These are phyloP conservation scores for Aythya baeri DNA, from an alignment of 2,113 vertebrate species.

Conservation along the genomic window DNA sequence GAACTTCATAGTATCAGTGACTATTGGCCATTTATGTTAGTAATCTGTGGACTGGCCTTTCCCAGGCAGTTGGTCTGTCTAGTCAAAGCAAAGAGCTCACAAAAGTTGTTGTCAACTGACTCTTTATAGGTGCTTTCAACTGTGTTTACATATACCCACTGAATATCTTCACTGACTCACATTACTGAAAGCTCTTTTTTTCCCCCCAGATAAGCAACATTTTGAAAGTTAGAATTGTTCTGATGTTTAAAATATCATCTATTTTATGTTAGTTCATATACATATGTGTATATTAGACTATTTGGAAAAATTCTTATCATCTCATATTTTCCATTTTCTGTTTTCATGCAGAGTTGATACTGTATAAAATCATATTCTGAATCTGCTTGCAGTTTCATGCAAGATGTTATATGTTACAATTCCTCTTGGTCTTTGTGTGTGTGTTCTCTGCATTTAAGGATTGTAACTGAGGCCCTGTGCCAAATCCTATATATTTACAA, in stretches of 20 bases:
- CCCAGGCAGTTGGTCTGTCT: neutral
- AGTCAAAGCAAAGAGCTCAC: neutral
- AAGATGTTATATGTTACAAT: neutral
- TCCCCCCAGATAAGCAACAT: neutral
- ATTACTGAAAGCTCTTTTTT: neutral
- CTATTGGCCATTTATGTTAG: neutral
- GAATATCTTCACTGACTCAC: neutral
- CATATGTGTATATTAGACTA: neutral
- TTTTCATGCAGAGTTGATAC: neutral
- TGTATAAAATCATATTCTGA: neutral
- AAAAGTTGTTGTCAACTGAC: neutral
- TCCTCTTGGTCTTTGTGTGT: neutral
- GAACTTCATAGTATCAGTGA: neutral
- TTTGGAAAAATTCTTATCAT: neutral
- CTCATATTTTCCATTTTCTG: neutral
- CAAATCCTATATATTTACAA: neutral
- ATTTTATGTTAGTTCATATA: neutral
- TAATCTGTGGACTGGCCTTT: neutral
- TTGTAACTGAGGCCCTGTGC: neutral
- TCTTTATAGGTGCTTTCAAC: neutral
- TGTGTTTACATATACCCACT: neutral
- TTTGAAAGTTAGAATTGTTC: neutral
- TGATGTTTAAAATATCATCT: neutral
- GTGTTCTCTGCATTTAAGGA: neutral
- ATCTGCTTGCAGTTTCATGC: neutral